A percentile compares a stretch with the other conserved stretches of the same genome.
Evolutionary conservation across 2,113 vertebrate species (phyloP).

Genomic region (Anguilla japonica): DNA sequence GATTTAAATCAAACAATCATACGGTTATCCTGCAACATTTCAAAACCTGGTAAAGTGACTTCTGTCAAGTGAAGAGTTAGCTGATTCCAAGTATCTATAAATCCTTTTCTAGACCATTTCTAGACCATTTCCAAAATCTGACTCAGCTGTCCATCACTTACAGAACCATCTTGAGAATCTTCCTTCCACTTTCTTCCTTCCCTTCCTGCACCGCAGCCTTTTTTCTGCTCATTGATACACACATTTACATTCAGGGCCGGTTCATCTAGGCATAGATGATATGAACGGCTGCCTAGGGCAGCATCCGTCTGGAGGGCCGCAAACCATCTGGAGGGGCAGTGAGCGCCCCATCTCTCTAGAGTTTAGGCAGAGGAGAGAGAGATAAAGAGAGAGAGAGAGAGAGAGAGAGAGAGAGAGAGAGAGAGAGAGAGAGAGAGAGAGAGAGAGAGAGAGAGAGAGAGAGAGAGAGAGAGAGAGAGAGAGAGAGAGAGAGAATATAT

Average conservation of each 20-base stretch:
- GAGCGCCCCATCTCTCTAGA: neutral
- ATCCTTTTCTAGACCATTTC: neutral
- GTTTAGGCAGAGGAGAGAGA: neutral
- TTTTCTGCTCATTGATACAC: neutral
- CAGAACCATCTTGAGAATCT: slow-evolving; percentile 14
- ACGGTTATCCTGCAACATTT: neutral
- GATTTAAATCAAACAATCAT: neutral
- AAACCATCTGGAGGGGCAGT: too few relatives aligned
- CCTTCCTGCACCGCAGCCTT: neutral
- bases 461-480: neutral
- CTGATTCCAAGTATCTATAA: neutral
- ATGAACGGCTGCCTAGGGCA: too few relatives aligned
- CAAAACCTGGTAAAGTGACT: neutral
- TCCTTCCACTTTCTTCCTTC: slow-evolving; percentile 9
- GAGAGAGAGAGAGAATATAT: neutral
- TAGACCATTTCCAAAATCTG: neutral
- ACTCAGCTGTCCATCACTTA: neutral
- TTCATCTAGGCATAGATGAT: too few relatives aligned
- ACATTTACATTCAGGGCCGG: neutral
- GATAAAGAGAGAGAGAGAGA: neutral
- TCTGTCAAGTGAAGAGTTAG: neutral
- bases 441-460: neutral
- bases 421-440: neutral
- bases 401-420: too few relatives aligned
- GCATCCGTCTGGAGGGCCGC: too few relatives aligned